Percentiles rank a stretch among this genome's conserved stretches.
Evolutionary conservation across 2,113 vertebrate genomes (phyloP).

Genomic region (Pholis gunnellus): DNA sequence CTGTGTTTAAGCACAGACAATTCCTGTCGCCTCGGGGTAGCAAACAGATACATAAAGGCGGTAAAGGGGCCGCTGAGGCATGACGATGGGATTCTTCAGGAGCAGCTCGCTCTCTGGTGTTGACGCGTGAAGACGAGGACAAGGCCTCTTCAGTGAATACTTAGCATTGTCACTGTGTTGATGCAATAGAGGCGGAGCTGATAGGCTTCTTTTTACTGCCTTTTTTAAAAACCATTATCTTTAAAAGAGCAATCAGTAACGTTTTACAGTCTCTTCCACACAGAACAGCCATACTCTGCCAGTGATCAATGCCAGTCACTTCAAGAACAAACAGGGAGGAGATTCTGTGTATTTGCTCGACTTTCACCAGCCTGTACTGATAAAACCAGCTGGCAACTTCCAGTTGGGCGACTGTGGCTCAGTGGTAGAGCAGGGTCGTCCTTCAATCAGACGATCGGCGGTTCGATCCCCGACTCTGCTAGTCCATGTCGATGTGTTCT

Average conservation of each 20-base stretch:
- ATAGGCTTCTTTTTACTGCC: background rate
- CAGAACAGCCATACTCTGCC: background rate
- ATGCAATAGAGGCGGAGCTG: constrained; percentile 5
- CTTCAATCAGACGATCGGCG: no score
- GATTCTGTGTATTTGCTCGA: no score
- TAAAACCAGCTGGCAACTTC: no score
- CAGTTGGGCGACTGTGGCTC: no score
- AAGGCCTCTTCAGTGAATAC: constrained; percentile 29
- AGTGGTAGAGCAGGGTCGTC: no score
- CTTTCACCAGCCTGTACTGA: no score
- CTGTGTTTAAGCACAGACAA: constrained; percentile 72
- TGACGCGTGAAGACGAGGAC: constrained; percentile 34
- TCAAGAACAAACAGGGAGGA: no score
- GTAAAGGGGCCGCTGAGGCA: constrained; percentile 58
- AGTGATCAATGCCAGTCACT: no score
- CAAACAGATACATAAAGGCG: constrained; percentile 74
- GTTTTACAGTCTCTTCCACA: constrained; percentile 11
- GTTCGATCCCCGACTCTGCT: no score
- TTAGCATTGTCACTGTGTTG: constrained; percentile 17
- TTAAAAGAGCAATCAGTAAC: constrained; percentile 19
- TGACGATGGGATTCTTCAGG: constrained; percentile 53
- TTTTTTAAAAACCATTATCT: background rate
- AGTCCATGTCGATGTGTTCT: no score
- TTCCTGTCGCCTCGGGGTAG: constrained; percentile 70
- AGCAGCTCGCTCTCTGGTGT: constrained; percentile 42